phyloP scores from a whole-genome alignment of 2,113 vertebrate genomes.

The Bagarius yarrelli region DNA sequence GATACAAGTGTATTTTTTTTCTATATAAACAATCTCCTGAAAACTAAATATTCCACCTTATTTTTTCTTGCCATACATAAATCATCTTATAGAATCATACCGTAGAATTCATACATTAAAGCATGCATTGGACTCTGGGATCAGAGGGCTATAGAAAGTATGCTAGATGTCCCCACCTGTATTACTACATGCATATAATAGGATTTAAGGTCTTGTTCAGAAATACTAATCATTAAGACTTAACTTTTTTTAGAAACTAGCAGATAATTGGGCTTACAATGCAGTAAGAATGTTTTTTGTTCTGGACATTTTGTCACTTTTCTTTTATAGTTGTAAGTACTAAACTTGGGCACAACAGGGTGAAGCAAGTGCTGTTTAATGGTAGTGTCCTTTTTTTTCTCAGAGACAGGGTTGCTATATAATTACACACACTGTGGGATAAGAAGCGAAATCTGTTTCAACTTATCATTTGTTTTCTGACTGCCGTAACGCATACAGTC shows the following conservation, averaged over 20 bases:
- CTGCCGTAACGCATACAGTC: not conserved
- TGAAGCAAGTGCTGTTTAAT: not conserved
- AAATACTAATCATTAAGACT: too few species aligned
- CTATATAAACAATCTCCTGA: not conserved
- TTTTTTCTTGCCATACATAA: too few species aligned
- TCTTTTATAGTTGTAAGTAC: not conserved
- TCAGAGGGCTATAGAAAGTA: too few species aligned
- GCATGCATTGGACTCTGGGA: too few species aligned
- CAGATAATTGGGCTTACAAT: not conserved
- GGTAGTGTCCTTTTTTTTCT: not conserved
- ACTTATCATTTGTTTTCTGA: not conserved
- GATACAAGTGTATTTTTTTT: not conserved
- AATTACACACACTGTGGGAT: not conserved
- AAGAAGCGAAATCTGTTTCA: not conserved
- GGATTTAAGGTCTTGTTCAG: too few species aligned
- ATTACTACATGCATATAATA: too few species aligned
- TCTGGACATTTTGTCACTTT: not conserved
- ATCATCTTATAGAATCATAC: too few species aligned
- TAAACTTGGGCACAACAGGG: not conserved
- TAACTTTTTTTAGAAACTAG: not conserved
- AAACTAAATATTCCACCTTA: not conserved
- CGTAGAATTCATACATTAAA: too few species aligned
- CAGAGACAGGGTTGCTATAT: not conserved
- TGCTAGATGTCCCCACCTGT: too few species aligned
- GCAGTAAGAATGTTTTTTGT: not conserved